Conservation (phyloP, 1,140 invertebrate genomes). For the Hyles vespertilio region DNA sequence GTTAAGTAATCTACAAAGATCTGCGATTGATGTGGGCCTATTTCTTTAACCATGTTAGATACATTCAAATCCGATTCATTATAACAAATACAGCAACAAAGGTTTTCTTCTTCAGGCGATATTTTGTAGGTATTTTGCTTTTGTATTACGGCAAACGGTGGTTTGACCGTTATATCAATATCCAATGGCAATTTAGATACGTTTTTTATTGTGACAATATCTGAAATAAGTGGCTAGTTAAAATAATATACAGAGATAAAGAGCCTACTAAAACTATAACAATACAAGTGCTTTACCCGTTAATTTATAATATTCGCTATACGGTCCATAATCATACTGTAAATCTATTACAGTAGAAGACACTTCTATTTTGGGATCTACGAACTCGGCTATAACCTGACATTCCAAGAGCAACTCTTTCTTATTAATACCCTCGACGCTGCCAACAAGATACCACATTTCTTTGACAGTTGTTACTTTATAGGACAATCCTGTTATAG, state of each 20-base stretch:
- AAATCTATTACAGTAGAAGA: slow-evolving; percentile 48
- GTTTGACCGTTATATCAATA: slow-evolving; percentile 53
- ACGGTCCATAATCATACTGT: slow-evolving; percentile 62
- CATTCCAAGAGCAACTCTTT: slow-evolving; percentile 63
- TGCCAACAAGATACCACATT: slow-evolving; percentile 65
- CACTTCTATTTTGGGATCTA: slow-evolving; percentile 65
- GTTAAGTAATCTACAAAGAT: slow-evolving; percentile 58
- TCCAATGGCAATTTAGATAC: slow-evolving; percentile 58
- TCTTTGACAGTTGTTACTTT: slow-evolving; percentile 56
- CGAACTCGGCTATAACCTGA: slow-evolving; percentile 54
- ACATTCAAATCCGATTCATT: slow-evolving; percentile 53
- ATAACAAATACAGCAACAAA: slow-evolving; percentile 58
- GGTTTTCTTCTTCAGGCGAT: slow-evolving; percentile 36
- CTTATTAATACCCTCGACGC: slow-evolving; percentile 65
- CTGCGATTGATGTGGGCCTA: slow-evolving; percentile 34
- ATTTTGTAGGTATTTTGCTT: slow-evolving; percentile 53
- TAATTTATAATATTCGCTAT: slow-evolving; percentile 64
- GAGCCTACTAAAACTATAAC: neutral
- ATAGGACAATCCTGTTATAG: slow-evolving; percentile 46
- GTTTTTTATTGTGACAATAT: slow-evolving; percentile 64
- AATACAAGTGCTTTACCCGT: slow-evolving; percentile 40
- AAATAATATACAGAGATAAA: slow-evolving; percentile 3
- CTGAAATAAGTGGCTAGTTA: slow-evolving; percentile 33
- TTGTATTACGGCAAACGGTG: slow-evolving; percentile 60
- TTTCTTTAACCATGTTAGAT: slow-evolving; percentile 34